Base-by-base conservation (phyloP, 2,797 vertebrate species). In the Microcaecilia unicolor region DNA sequence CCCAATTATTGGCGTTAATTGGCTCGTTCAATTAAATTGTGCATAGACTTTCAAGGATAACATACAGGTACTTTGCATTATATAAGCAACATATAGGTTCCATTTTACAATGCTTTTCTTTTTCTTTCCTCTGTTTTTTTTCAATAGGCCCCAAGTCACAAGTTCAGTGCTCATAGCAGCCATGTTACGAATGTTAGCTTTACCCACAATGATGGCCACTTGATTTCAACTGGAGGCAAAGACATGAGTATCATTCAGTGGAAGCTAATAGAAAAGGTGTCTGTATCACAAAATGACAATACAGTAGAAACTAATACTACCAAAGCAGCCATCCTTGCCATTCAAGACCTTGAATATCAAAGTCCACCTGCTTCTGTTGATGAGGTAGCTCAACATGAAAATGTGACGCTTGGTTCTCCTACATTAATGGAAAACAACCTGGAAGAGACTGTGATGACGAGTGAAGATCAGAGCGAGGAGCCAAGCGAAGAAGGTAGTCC, bases 121-220 rank as follows among this genome's bases (percentile, higher is more conserved):
- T 38, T 35, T 3, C 39, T 13, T 44, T 48, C 15, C 44, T 65
- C 68, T 57, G 52, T 51, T 23, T 44, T 65, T 68, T 57, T 52
- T 51, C 23, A 15, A 6, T 29, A 98, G 95, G 93, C 93, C 33
- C 93, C 93, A 19, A 98, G 93, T 64, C 88, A 93, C 52, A 96
- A 97, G 55, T 97, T 97, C 81, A 91, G 88, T 1, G 95, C 92
- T 41, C 95, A 97, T 80, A 97, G 93, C 57, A 98, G 95, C 73
- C 95, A 98, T 2, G 95, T 97, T 70, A 98, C 95, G 72, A 98
- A 98, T 0, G 95, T 98, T 62, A 96, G 90, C 70, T 98, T 97
- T 66, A 85, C 92, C 52, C 74, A 83, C 25, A 85, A 64, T 0
- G 95, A 97, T 47, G 78, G 83, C 56, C 92, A 97, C 68, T 83